Base-by-base conservation (phyloP, 2,888 invertebrate genomes). In the Rhagonycha fulva region DNA sequence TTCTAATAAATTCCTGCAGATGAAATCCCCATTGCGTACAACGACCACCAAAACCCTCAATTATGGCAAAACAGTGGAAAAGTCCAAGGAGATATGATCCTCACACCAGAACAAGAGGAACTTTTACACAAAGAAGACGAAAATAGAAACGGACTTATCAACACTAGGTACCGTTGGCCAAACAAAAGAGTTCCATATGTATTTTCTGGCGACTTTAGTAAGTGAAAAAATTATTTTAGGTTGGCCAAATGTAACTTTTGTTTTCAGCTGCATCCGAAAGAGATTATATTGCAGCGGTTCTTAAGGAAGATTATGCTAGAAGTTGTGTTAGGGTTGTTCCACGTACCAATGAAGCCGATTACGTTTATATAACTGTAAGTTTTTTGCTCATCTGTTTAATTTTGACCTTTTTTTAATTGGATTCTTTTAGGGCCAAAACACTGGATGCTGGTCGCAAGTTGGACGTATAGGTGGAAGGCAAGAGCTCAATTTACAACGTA, bases 401-500 rank as follows among this genome's bases (percentile, higher is more conserved):
- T n/a, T 10, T 9, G 9, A 62, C 10, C 5, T 60, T 26, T 19
- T 14, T 67, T 47, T 24, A 78, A 30, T 62, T 3, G 2, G 4
- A 32, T 24, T 74, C 1, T 4, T 12, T 14, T 62, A 68, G 76
- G 74, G 75, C 1, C 61, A 71, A 32, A 24, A 75, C 12, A 69
- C 68, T 12, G 79, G 80, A 14, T 79, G 80, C 67, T 79, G 68
- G 69, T 74, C 77, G 2, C 67, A 47, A 19, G 76, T 77, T 30
- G 80, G 80, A 2, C 61, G 75, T 10, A 14, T 24, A n/a, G 78
- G 76, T 28, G 78, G 77, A 23, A 12, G 30, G 14, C 77, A 77
- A 74, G 10, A 30, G 23, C 10, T 79, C 30, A 79, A 77, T 68
- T 72, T 77, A 14, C 70, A 79, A 74, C 47, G 90, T 0, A 89